Base-by-base conservation (phyloP, 2,113 vertebrate genomes). In the Ceyx cyanopectus region DNA sequence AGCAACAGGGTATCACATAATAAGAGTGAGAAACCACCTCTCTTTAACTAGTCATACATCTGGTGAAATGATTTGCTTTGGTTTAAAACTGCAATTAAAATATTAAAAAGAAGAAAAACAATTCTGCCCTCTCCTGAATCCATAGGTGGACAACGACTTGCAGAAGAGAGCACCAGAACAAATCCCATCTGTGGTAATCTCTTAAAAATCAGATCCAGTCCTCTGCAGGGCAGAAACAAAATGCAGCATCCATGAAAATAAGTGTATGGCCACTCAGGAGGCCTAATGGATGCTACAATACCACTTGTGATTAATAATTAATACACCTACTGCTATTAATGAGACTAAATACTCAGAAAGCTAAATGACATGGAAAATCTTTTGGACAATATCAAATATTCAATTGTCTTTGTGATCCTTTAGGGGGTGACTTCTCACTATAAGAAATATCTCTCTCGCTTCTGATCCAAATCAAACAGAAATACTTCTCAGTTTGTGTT, bases 11-110 rank as follows among this genome's bases (percentile, higher is more conserved):
- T 91, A 85, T 63, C 34, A 12, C 53, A 46, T 92, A 85, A 92
- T 90, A 96, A 95, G 61, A 96, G 84, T 26, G 63, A 96, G 84
- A 97, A 97, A 96, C 50, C 68, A 92, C 56, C 77, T 34, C 93
- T 77, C 82, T 74, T 75, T 65, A 91, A 67, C 77, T 89, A 94
- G 96, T 34, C 12, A 60, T 63, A 94, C 62, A 84, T 87, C 75
- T 94, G 87, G 63, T 91, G 92, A 90, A 94, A 48, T 43, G 94
- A 95, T 65, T 22, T 70, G 65, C 76, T 76, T 85, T 62, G 32
- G n/a, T 93, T 92, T 62, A 87, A 89, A 95, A 81, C 5, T 45
- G 48, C 9, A 63, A 66, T 81, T 74, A 65, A 10, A 70, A 60
- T 78, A 89, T 62, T 94, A 83, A 69, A 94, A 95, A 93, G 5